These are phyloP conservation scores for Globodera rostochiensis DNA, from an alignment of 1,140 invertebrate genomes.

Conservation along the genomic window DNA sequence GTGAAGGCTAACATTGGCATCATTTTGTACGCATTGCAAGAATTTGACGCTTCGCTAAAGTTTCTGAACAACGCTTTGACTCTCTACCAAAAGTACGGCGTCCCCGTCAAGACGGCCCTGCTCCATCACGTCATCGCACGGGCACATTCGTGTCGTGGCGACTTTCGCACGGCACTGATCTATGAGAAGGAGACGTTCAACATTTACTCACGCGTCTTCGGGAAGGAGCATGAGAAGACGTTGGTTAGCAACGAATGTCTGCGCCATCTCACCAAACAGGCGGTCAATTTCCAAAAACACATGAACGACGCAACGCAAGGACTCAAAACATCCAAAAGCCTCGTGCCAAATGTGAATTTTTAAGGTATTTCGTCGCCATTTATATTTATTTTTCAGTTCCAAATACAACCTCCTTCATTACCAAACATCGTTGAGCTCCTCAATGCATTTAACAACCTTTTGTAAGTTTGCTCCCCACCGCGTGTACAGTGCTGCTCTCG, in stretches of 20 bases:
- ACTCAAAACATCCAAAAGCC: slow-evolving; percentile 17
- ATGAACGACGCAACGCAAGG: slow-evolving; percentile 38
- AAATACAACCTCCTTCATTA: slow-evolving; percentile 37
- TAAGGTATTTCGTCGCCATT: neutral
- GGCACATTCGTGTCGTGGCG: slow-evolving; percentile 43
- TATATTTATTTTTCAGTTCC: slow-evolving; percentile 9
- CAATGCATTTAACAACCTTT: slow-evolving; percentile 36
- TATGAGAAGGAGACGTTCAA: slow-evolving; percentile 44
- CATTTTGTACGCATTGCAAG: slow-evolving; percentile 35
- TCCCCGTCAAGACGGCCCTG: slow-evolving; percentile 17
- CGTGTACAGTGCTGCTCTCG: no score
- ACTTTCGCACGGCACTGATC: slow-evolving; percentile 39
- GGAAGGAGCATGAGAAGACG: slow-evolving; percentile 43
- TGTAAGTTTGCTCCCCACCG: neutral
- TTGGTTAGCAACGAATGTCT: slow-evolving; percentile 36
- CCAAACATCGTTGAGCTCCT: slow-evolving; percentile 41
- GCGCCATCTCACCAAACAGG: slow-evolving; percentile 43
- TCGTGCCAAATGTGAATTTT: slow-evolving; percentile 11
- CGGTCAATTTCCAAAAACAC: slow-evolving; percentile 39
- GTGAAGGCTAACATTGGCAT: slow-evolving; percentile 44
- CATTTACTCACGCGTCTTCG: slow-evolving; percentile 42
- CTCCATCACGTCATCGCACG: slow-evolving; percentile 36
- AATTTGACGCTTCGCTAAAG: slow-evolving; percentile 38
- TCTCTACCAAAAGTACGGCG: slow-evolving; percentile 38
- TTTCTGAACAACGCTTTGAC: slow-evolving; percentile 40